These are phyloP conservation scores for Galemys pyrenaicus DNA, from an alignment of 2,113 vertebrate species.

Conservation along the genomic window DNA sequence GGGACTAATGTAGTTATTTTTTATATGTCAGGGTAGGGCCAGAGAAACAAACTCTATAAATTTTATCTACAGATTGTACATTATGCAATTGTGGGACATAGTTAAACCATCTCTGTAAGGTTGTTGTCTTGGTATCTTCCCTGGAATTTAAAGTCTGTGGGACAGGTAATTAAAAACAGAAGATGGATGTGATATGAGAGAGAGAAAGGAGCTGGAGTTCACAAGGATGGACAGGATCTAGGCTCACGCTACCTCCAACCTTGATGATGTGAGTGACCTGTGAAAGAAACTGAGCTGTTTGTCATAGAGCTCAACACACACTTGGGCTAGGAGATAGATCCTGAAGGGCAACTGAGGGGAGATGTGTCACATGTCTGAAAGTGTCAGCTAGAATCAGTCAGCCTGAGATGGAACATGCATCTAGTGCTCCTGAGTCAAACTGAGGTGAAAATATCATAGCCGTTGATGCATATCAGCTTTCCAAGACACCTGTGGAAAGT, in stretches of 20 bases:
- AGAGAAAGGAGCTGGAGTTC: neutral
- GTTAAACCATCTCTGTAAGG: neutral
- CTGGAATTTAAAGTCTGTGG: neutral
- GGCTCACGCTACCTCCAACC: neutral
- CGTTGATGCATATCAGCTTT: neutral
- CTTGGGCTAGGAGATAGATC: neutral
- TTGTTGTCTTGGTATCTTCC: neutral
- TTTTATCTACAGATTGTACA: neutral
- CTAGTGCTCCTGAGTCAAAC: no score
- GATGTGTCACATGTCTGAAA: neutral
- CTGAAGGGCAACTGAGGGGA: neutral
- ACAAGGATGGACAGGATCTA: accelerated
- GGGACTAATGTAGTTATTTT: neutral
- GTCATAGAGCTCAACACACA: neutral
- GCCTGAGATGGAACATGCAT: neutral
- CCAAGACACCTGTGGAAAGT: neutral
- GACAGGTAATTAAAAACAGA: neutral
- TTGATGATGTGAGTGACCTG: neutral
- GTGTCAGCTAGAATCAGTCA: neutral
- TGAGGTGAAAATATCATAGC: neutral
- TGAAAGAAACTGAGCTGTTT: neutral
- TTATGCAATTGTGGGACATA: neutral
- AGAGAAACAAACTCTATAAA: neutral
- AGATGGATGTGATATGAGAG: no score
- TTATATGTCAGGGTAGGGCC: neutral